A percentile compares a stretch with the other conserved stretches of the same genome.
Evolutionary conservation across 2,888 invertebrate genomes (phyloP).

Genomic region (Monopis laevigella): DNA sequence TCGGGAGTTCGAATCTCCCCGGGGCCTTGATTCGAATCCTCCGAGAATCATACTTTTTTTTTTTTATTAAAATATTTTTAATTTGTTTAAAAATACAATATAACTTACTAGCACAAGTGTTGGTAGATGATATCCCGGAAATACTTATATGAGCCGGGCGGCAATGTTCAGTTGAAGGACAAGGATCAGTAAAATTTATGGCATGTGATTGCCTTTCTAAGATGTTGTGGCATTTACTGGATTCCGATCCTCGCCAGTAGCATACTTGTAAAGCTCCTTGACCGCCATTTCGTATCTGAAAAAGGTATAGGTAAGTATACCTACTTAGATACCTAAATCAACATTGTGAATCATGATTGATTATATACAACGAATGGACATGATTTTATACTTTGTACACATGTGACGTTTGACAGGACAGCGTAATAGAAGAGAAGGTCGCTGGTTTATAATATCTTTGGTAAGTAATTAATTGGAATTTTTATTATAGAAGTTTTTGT

Average conservation of each 20-base stretch:
- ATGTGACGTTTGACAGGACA: no score
- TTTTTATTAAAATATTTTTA: neutral
- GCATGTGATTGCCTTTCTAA: conserved; percentile 42
- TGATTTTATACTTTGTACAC: no score
- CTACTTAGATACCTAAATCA: no score
- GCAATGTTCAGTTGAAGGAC: conserved; percentile 58
- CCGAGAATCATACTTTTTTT: neutral
- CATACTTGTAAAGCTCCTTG: conserved; percentile 69
- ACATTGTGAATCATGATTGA: no score
- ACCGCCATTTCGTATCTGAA: conserved; percentile 59
- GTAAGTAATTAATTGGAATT: no score
- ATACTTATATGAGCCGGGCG: conserved; percentile 60
- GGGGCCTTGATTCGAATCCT: conserved; percentile 39
- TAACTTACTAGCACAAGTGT: conserved; percentile 69
- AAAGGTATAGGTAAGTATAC: no score
- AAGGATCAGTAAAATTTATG: conserved; percentile 59
- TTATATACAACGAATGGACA: no score
- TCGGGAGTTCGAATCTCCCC: conserved; percentile 68
- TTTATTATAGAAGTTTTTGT: no score
- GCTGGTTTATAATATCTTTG: no score
- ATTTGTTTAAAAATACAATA: neutral
- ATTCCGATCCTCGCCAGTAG: conserved; percentile 57
- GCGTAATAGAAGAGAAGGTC: no score
- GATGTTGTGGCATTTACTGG: conserved; percentile 56
- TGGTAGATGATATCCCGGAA: conserved; percentile 51